Evolutionary conservation across 2,888 invertebrate genomes (phyloP).

Genomic region (Chelonus formosanus): DNA sequence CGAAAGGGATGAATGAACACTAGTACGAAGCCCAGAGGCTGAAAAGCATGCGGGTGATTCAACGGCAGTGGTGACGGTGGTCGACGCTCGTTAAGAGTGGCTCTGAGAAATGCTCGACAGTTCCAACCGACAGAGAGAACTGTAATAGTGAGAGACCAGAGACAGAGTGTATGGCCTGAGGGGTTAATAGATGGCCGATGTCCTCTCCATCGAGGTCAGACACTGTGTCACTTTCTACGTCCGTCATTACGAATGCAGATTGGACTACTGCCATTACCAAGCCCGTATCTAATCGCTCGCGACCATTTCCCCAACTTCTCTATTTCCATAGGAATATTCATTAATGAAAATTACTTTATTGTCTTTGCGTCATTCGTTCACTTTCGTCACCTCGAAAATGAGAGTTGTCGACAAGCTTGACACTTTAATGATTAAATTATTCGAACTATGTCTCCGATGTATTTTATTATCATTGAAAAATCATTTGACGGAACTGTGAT

Average conservation of each 20-base stretch:
- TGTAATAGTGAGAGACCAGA: slow-evolving; percentile 21
- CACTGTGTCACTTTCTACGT: slow-evolving; percentile 58
- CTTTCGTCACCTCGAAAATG: slow-evolving; percentile 6
- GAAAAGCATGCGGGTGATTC: slow-evolving; percentile 28
- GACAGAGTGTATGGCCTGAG: slow-evolving; percentile 47
- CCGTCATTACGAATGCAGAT: slow-evolving; percentile 61
- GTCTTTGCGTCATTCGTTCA: slow-evolving; percentile 34
- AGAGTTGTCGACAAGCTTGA: slow-evolving; percentile 14
- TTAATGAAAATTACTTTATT: slow-evolving; percentile 47
- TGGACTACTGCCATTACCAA: slow-evolving; percentile 53
- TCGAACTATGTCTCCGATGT: too few relatives aligned
- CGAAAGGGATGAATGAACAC: slow-evolving; percentile 25
- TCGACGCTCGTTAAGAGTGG: slow-evolving; percentile 41
- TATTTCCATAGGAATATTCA: slow-evolving; percentile 38
- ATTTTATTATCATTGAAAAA: too few relatives aligned
- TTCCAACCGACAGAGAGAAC: slow-evolving; percentile 25
- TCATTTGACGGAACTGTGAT: too few relatives aligned
- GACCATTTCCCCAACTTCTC: slow-evolving; percentile 50
- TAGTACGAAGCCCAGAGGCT: slow-evolving; percentile 11
- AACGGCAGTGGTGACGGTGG: slow-evolving; percentile 41
- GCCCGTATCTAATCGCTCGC: slow-evolving; percentile 53
- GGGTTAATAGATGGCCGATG: slow-evolving; percentile 61
- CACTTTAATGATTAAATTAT: neutral
- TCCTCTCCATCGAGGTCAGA: slow-evolving; percentile 53
- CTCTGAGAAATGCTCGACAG: slow-evolving; percentile 26